Percentiles rank a stretch among this genome's conserved stretches.
These are phyloP conservation scores for Heliconius congener DNA, from an alignment of 1,140 invertebrate genomes.

Conservation along the genomic window DNA sequence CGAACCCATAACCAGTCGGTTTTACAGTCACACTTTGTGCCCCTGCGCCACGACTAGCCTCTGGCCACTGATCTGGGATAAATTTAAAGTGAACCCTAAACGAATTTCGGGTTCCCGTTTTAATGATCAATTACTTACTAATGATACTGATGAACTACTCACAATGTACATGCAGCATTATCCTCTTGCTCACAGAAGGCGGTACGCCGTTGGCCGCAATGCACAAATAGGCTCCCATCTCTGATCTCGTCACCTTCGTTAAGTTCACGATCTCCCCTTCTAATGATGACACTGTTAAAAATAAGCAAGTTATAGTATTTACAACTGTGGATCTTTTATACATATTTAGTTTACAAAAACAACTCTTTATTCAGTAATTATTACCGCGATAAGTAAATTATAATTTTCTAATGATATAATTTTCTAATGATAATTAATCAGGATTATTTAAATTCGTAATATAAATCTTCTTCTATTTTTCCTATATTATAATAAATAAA, in stretches of 20 bases:
- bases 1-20: too few relatives aligned
- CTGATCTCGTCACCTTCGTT: slow-evolving; percentile 90
- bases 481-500: neutral
- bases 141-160: slow-evolving; percentile 80
- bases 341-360: neutral
- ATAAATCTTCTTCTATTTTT: too few relatives aligned
- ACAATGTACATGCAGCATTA: slow-evolving; percentile 93
- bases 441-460: too few relatives aligned
- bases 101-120: too few relatives aligned
- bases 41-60: too few relatives aligned
- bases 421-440: too few relatives aligned
- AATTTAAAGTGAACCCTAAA: too few relatives aligned
- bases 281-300: slow-evolving; percentile 83
- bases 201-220: slow-evolving; percentile 90
- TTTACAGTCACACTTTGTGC: too few relatives aligned
- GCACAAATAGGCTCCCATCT: slow-evolving; percentile 94
- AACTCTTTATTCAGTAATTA: neutral
- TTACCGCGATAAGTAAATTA: neutral
- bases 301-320: slow-evolving; percentile 32
- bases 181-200: slow-evolving; percentile 89
- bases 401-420: too few relatives aligned
- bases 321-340: neutral
- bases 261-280: slow-evolving; percentile 89
- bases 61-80: too few relatives aligned
- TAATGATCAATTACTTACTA: neutral